Conservation (phyloP, 2,797 vertebrate genomes). For the Pempheris klunzingeri region DNA sequence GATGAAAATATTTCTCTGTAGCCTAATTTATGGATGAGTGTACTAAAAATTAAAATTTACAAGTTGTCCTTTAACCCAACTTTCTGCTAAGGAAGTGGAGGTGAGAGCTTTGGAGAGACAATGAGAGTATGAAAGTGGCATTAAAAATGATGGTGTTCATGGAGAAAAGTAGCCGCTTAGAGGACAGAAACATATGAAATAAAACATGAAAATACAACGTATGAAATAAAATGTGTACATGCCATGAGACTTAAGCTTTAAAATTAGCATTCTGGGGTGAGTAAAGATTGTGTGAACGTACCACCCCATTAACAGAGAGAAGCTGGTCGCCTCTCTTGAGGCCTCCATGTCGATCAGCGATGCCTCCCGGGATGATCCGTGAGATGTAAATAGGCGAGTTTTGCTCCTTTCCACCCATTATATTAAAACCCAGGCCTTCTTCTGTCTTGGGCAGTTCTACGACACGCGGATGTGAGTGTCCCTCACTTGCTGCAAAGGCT, state of each 20-base stretch:
- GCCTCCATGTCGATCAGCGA: constrained; percentile 96
- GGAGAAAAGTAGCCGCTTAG: too few relatives aligned
- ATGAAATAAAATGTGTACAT: not conserved
- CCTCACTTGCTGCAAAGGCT: constrained; percentile 98
- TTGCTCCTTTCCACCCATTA: constrained; percentile 99
- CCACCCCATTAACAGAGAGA: constrained; percentile 98
- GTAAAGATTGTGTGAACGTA: constrained; percentile 75
- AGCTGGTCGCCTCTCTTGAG: constrained; percentile 98
- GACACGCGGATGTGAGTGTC: constrained; percentile 97
- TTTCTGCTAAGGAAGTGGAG: too few relatives aligned
- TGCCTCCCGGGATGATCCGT: constrained; percentile 96
- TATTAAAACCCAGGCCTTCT: constrained; percentile 98
- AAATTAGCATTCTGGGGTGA: not conserved
- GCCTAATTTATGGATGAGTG: too few relatives aligned
- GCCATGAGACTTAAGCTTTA: constrained; percentile 18
- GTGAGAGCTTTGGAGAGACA: too few relatives aligned
- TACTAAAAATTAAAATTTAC: too few relatives aligned
- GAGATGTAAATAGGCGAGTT: constrained; percentile 99
- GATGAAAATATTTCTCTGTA: too few relatives aligned
- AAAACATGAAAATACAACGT: too few relatives aligned
- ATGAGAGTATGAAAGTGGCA: too few relatives aligned
- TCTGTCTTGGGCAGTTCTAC: constrained; percentile 98
- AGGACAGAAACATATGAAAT: too few relatives aligned
- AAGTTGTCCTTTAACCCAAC: too few relatives aligned
- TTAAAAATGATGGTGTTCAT: too few relatives aligned